Percentiles rank a stretch among this genome's conserved stretches.
Evolutionary conservation across 2,797 vertebrate genomes (phyloP).

Genomic region (Syngnathus acus): DNA sequence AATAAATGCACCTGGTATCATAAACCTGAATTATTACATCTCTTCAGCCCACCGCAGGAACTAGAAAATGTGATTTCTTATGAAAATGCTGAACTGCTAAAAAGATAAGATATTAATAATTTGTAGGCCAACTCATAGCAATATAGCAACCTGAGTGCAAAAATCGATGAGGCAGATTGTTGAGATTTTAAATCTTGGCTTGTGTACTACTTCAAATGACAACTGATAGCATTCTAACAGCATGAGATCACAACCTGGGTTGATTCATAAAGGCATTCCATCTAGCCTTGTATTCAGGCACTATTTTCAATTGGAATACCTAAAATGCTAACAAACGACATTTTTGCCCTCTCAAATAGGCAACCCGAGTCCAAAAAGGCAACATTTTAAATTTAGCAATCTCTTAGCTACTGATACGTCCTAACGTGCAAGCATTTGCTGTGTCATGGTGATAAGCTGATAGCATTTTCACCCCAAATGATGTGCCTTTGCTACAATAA

Average conservation of each 20-base stretch:
- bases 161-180: not conserved
- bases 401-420: no score
- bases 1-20: not conserved
- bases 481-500: not conserved
- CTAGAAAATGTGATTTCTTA: not conserved
- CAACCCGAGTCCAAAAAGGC: no score
- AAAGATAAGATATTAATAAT: not conserved
- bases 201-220: not conserved
- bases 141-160: not conserved
- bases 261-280: not conserved
- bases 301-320: not conserved
- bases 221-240: not conserved
- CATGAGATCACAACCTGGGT: not conserved
- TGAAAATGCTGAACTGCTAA: not conserved
- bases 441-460: not conserved
- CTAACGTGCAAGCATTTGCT: no score
- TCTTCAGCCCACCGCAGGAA: constrained; percentile 1
- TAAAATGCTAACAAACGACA: not conserved
- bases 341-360: no score
- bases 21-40: not conserved
- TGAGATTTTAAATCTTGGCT: not conserved
- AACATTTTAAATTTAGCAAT: no score
- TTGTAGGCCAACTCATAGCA: not conserved
- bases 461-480: not conserved
- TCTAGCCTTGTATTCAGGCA: not conserved